Evolutionary conservation across 2,888 invertebrate species (phyloP), one percentile per base, ranked within the genome.

Genomic region (Apamea sordens): DNA sequence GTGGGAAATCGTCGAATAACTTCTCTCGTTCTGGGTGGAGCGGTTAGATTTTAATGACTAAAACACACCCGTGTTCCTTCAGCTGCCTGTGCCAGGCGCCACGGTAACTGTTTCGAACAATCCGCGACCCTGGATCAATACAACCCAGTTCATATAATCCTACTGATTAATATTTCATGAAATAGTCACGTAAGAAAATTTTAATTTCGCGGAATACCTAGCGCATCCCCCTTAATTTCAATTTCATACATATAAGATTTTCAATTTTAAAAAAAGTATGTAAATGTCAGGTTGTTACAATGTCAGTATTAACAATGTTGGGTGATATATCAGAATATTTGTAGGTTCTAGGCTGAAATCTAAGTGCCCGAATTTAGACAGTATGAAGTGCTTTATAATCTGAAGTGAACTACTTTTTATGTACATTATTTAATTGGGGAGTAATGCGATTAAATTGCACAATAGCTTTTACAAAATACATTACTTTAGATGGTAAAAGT

Each of bases 211-310:
- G 5, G 5, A 11, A n/a, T 24, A 11, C 24, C 1, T 56, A 24
- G 10, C 24, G 24, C 56, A 21, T 24, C 56, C 56, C 56, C n/a
- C 18, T 59, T 61, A n/a, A 44, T 10, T 15, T 74, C 41, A 28
- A 70, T 65, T 53, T 47, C 76, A 53, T 56, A 76, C 76, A 11
- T 59, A 63, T 4, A 63, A n/a, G 18, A 69, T 63, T 61, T 41
- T 61, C 21, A 63, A 71, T 36, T 2, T 32, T 3, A 65, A 32
- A 78, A n/a, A 32, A 18, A 63, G 77, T 71, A n/a, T 13, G 21
- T 44, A n/a, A 64, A 5, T 53, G 32, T 32, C 32, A 32, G 32
- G 32, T 32, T 32, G 32, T 32, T 1, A 32, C 32, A 32, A 77
- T 50, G 50, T 64, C 78, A 41, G 28, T 59, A 44, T 21, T 15